A percentile compares a stretch with the other conserved stretches of the same genome.
phyloP scores from a whole-genome alignment of 1,140 invertebrate species.

The Ceratoteleas bidentatus region DNA sequence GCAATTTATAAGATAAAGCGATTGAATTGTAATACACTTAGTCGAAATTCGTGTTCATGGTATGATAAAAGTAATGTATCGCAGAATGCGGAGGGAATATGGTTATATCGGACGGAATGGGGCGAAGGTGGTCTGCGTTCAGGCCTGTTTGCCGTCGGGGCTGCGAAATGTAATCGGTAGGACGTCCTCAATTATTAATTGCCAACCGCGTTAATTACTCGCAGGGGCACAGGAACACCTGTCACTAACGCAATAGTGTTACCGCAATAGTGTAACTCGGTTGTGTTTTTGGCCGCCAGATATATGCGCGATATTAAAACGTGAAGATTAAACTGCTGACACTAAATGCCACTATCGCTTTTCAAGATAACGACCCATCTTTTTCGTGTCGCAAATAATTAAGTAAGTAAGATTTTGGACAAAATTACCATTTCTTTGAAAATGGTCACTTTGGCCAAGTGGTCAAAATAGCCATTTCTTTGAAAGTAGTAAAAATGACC shows the following conservation, averaged over 20 bases:
- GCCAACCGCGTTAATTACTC: conserved; percentile 79
- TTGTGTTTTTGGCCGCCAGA: conserved; percentile 45
- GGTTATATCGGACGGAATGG: conserved; percentile 61
- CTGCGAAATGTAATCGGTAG: conserved; percentile 80
- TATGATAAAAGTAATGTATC: conserved; percentile 69
- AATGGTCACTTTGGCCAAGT: no score
- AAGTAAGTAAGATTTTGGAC: no score
- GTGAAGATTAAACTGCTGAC: conserved; percentile 52
- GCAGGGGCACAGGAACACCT: conserved; percentile 71
- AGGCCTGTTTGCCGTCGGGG: conserved; percentile 65
- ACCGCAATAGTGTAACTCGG: conserved; percentile 48
- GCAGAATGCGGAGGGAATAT: conserved; percentile 64
- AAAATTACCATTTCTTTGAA: no score
- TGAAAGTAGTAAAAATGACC: no score
- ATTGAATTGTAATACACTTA: conserved; percentile 23
- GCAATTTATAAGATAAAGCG: background rate
- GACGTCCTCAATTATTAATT: conserved; percentile 79
- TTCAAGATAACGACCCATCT: conserved; percentile 36
- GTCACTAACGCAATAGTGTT: conserved; percentile 73
- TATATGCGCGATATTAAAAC: conserved; percentile 51
- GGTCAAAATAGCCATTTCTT: no score
- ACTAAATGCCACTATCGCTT: conserved; percentile 52
- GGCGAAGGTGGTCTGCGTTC: conserved; percentile 38
- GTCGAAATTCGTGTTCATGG: background rate
- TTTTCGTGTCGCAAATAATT: conserved; percentile 20